These are phyloP conservation scores for Scaptomyza hsui DNA, from an alignment of 1,140 invertebrate genomes.

Conservation along the genomic window DNA sequence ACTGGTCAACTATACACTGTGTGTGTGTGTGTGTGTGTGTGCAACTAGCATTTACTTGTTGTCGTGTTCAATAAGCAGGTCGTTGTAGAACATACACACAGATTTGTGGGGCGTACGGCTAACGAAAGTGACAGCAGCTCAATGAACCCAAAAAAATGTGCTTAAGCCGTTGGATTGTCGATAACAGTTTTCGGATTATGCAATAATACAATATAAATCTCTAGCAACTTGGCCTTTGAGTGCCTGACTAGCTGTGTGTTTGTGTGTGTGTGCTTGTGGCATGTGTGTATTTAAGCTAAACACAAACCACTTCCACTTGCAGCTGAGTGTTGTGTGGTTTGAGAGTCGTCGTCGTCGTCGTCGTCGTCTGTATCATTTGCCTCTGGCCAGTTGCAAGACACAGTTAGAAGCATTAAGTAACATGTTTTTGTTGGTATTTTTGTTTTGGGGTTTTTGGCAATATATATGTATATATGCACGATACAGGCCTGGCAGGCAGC, in stretches of 20 bases:
- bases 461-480: conserved; percentile 29
- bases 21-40: not conserved
- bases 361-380: conserved; percentile 55
- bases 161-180: conserved; percentile 5
- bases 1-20: conserved; percentile 32
- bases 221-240: conserved; percentile 44
- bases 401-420: conserved; percentile 76
- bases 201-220: conserved; percentile 17
- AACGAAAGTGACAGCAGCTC: conserved; percentile 40
- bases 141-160: conserved; percentile 19
- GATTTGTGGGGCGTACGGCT: conserved; percentile 8
- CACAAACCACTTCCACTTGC: conserved; percentile 56
- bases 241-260: conserved; percentile 5
- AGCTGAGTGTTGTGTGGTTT: conserved; percentile 29
- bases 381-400: conserved; percentile 64
- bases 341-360: conserved; percentile 12
- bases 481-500: conserved; percentile 13
- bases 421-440: conserved; percentile 34
- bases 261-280: conserved; percentile 26
- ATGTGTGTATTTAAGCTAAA: conserved; percentile 39
- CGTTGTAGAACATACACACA: conserved; percentile 18
- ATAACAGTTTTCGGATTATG: conserved; percentile 33
- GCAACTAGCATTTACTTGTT: conserved; percentile 7
- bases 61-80: conserved; percentile 26
- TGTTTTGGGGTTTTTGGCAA: conserved; percentile 46